Conservation (phyloP, 2,113 vertebrate species). For the Embiotoca jacksoni region DNA sequence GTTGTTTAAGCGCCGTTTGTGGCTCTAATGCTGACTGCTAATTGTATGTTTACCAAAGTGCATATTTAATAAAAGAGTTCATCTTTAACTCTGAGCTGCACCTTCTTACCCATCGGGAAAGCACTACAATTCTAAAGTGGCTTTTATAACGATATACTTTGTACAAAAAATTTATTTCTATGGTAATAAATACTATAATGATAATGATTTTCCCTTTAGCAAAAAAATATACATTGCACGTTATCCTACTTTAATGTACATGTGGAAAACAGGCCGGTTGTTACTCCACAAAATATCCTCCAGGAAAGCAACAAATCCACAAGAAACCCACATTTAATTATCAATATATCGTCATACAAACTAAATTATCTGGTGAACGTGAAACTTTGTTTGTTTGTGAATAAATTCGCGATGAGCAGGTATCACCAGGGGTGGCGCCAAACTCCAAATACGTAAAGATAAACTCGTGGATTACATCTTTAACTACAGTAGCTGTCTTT, state of each 20-base stretch:
- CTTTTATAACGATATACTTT: slow-evolving; percentile 25
- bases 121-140: background rate
- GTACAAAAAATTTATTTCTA: slow-evolving; percentile 32
- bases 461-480: slow-evolving; percentile 3
- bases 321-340: background rate
- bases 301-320: slow-evolving; percentile 11
- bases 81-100: slow-evolving; percentile 2
- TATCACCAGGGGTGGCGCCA: background rate
- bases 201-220: background rate
- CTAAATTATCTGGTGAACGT: too few species aligned
- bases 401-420: background rate
- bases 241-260: slow-evolving; percentile 12
- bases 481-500: too few species aligned
- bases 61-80: background rate
- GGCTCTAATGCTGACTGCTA: slow-evolving; percentile 5
- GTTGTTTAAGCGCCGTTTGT: slow-evolving; percentile 27
- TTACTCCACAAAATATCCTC: background rate
- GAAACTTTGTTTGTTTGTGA: too few species aligned
- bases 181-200: slow-evolving; percentile 40
- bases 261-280: background rate
- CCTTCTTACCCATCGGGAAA: background rate
- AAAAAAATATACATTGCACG: slow-evolving; percentile 40
- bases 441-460: background rate
- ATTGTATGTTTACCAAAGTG: slow-evolving; percentile 31
- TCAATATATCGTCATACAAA: too few species aligned